Evolutionary conservation across 1,140 invertebrate genomes (phyloP), one percentile per base, ranked within the genome.

Genomic region (Bombus polaris): DNA sequence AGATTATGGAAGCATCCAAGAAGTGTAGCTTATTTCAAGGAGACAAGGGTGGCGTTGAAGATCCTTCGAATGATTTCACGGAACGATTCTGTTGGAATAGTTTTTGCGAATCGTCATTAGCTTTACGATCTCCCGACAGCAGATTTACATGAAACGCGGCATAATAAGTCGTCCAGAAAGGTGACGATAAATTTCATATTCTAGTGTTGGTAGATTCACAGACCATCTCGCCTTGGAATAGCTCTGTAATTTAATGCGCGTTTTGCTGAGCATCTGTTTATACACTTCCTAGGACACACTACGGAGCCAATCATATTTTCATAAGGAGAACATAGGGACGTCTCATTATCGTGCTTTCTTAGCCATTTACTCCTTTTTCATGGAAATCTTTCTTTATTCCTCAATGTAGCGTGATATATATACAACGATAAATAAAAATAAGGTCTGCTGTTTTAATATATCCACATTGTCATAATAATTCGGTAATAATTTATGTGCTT

Each of bases 111-210:
- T 89, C 89, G 83, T 92, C 90, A 92, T 94, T 92, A 93, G 89
- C 88, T 94, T 94, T 93, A 93, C 86, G 92, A 93, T 92, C 88
- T 53, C 70, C 68, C 86, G 77, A 70, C 87, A 73, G 74, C 88
- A 87, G 91, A 94, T 93, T 91, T 90, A 91, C 89, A 93, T 93
- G 90, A 91, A 88, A 82, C 87, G 76, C 37, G 10, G 22, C 39
- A 90, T 92, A 92, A 93, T 93, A 88, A 91, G 79, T 86, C 87
- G 82, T 76, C 53, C 83, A 90, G 90, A 77, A 91, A 88, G 87
- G 83, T 90, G 87, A 90, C 91, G 89, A 94, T 94, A 94, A 94
- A 94, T 94, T 93, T 93, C 84, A 89, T 92, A 94, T 94, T 94
- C 92, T 90, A 94, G 91, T 93, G 88, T 89, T 42, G 86, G 91